A percentile compares a stretch with the other conserved stretches of the same genome.
These are phyloP conservation scores for Platycercus adscitus DNA, from an alignment of 2,113 vertebrate species.

Conservation along the genomic window DNA sequence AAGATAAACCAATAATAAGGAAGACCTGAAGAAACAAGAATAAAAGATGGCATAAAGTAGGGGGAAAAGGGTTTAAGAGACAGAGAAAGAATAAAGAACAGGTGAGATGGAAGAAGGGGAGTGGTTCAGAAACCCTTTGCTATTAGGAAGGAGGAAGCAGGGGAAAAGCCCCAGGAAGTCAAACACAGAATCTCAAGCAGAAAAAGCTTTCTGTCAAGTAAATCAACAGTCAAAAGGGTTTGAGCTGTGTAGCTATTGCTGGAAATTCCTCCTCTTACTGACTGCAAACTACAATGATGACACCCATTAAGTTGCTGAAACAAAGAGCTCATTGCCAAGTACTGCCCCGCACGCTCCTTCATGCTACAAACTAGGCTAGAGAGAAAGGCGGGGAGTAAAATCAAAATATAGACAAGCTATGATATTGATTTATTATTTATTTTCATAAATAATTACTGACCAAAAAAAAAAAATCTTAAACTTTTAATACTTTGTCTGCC, in stretches of 20 bases:
- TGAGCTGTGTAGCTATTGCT: neutral
- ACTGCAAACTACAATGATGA: neutral
- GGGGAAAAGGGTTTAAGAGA: neutral
- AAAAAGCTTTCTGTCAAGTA: neutral
- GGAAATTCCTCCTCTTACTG: neutral
- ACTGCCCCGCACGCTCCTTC: neutral
- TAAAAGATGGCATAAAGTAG: neutral
- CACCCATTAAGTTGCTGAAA: neutral
- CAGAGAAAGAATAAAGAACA: neutral
- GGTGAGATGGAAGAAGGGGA: neutral
- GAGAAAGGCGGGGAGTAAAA: neutral
- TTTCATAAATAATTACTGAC: conserved; percentile 39
- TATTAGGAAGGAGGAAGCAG: neutral
- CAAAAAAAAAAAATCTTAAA: neutral
- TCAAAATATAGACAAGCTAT: neutral
- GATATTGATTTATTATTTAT: conserved; percentile 33
- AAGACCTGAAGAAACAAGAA: neutral
- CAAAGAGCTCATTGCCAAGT: neutral
- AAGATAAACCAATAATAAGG: neutral
- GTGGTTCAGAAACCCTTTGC: neutral
- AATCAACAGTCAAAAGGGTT: neutral
- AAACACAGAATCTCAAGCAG: neutral
- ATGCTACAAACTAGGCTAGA: neutral
- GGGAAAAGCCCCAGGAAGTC: neutral
- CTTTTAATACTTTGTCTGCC: neutral